Evolutionary conservation across 92 coral and sea anemone species (phyloP), one percentile per base, ranked within the genome.

Genomic region (Phenganax marumi): DNA sequence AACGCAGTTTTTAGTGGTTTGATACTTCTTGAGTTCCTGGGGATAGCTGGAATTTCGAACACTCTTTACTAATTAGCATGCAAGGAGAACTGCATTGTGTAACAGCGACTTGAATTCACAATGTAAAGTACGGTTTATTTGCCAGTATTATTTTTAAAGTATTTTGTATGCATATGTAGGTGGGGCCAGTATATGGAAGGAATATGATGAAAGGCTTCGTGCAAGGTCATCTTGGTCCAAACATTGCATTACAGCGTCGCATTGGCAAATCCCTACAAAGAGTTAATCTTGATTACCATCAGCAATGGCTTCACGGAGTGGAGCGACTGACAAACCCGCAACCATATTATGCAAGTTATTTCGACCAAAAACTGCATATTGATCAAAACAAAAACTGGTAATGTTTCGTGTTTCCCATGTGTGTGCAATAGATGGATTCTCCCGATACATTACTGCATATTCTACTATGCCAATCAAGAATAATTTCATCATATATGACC

Each of bases 171-270:
- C 50, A 3, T n/a, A n/a, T n/a, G n/a, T 14, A 85, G 89, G 89
- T 85, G n/a, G 89, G 89, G 24, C 85, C 89, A 69, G 85, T 79
- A 1, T 85, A 85, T 62, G 89, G 89, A 1, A 60, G 89, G n/a
- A 85, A 80, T 25, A 85, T 85, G 89, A 79, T 85, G 89, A 85
- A 79, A 51, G 89, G 89, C 6, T 85, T 53, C 49, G 46, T 85
- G 14, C 85, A 85, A 51, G 70, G 86, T 64, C 73, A 86, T 54
- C 25, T 53, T 0, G 70, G 71, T 19, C 49, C 70, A 48, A 26
- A 81, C 10, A 18, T 81, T 47, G 89, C 86, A 49, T 80, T 81
- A 25, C 85, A 81, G 13, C 21, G 26, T 12, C 86, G 89, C 10
- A 47, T 86, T 49, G 89, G 86, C 55, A 70, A 47, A 62, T 81